These are phyloP conservation scores for Cynaeus angustus DNA, from an alignment of 2,888 invertebrate genomes.

Conservation along the genomic window DNA sequence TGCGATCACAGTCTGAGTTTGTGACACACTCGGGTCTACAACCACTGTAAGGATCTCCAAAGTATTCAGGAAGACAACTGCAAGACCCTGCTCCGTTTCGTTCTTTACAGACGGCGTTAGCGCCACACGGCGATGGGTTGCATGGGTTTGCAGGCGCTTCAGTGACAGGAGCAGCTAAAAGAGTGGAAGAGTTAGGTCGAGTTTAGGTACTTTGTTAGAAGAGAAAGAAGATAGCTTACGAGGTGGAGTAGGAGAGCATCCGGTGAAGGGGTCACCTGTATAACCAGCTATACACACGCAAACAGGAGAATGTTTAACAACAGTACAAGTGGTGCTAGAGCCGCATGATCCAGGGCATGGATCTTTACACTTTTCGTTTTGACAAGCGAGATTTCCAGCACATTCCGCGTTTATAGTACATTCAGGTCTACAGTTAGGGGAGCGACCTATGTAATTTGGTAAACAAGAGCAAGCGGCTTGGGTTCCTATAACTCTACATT, in stretches of 20 bases:
- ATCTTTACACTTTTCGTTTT: slow-evolving; percentile 84
- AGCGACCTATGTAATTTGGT: slow-evolving; percentile 76
- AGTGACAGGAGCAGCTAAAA: slow-evolving; percentile 71
- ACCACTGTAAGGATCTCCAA: slow-evolving; percentile 78
- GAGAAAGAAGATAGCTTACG: slow-evolving; percentile 73
- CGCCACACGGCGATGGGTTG: slow-evolving; percentile 80
- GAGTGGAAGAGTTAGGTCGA: slow-evolving; percentile 36
- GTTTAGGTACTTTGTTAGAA: slow-evolving; percentile 7
- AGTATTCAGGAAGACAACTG: slow-evolving; percentile 77
- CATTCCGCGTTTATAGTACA: slow-evolving; percentile 84
- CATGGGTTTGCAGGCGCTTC: slow-evolving; percentile 75
- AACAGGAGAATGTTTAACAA: slow-evolving; percentile 84
- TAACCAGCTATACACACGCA: slow-evolving; percentile 85
- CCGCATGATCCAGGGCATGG: slow-evolving; percentile 88
- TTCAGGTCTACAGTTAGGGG: slow-evolving; percentile 80
- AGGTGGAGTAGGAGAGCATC: slow-evolving; percentile 74
- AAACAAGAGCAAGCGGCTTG: slow-evolving; percentile 77
- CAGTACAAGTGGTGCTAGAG: slow-evolving; percentile 82
- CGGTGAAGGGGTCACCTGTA: slow-evolving; percentile 78
- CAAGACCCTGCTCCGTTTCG: slow-evolving; percentile 79
- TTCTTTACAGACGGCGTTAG: slow-evolving; percentile 79
- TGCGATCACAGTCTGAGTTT: slow-evolving; percentile 78
- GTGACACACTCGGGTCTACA: slow-evolving; percentile 81
- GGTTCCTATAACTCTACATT: slow-evolving; percentile 75
- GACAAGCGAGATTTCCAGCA: slow-evolving; percentile 83